Base-by-base conservation (phyloP, 1,140 invertebrate genomes). In the Sycophaga agraensis region DNA sequence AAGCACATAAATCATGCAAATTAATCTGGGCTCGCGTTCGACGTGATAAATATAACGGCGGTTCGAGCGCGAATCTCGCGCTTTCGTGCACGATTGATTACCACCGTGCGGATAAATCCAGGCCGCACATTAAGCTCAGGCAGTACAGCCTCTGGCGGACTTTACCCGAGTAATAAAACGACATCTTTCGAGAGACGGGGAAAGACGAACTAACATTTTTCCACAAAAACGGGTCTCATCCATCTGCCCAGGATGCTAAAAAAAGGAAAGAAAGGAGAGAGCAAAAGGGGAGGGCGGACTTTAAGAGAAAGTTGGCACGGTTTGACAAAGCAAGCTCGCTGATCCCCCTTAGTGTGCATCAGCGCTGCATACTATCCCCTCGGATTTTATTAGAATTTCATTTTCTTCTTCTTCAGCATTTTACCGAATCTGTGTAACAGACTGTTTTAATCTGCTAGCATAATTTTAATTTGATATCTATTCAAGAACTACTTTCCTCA, bases 1-100 rank as follows among this genome's bases (percentile, higher is more conserved):
- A 45, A 62, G 56, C 45, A 70, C 69, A 76, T 76, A 75, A 75
- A 75, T 76, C 74, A 76, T 76, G 71, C 67, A 75, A 76, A 75
- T 75, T 70, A 75, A 75, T 67, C 49, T 45, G 17, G 17, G 35
- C 43, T 51, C 39, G 59, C 71, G 68, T 71, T 75, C 70, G 73
- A 71, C 70, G 70, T 76, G 73, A 76, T 76, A 75, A 76, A 76
- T 76, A 74, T 73, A 73, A 66, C 68, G 64, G 63, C 66, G 67
- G 71, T 73, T 70, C 63, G 65, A 65, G 49, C 49, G 31, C 42
- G 40, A 54, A 60, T 51, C 49, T 51, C 67, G 65, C 67, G 71
- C 69, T 72, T 70, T 66, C 61, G 62, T 54, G 49, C 66, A 75
- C 73, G 73, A 76, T 76, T 76, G 75, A 76, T 76, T 73, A 73